phyloP scores from a whole-genome alignment of 1,140 invertebrate genomes.

The Drosophila insularis region DNA sequence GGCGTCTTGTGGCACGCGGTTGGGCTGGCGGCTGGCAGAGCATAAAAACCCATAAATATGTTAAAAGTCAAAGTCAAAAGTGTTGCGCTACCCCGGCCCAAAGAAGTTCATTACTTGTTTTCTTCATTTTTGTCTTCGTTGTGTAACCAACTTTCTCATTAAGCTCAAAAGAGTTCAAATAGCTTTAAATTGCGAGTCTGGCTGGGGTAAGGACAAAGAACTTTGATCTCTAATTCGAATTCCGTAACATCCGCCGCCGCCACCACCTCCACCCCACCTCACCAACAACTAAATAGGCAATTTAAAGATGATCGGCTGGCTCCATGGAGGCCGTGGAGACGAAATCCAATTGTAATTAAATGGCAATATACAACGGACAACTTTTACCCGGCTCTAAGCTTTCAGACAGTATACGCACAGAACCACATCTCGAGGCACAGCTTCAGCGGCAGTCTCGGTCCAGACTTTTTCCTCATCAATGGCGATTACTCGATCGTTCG shows the following conservation, averaged over 20 bases:
- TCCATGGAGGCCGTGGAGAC: constrained; percentile 8
- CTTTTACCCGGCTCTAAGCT: constrained; percentile 23
- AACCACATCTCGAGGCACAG: constrained; percentile 14
- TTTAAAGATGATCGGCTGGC: constrained; percentile 56
- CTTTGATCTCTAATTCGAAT: constrained; percentile 5
- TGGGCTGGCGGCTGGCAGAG: constrained; percentile 23
- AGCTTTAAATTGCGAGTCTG: constrained; percentile 36
- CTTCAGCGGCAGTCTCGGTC: not conserved
- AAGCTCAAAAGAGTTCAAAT: constrained; percentile 61
- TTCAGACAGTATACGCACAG: not conserved
- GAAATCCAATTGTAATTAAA: constrained; percentile 74
- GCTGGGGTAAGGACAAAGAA: not conserved
- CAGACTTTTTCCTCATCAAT: constrained; percentile 55
- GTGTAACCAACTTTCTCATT: constrained; percentile 65
- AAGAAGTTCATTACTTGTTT: constrained; percentile 7
- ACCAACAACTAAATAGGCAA: constrained; percentile 63
- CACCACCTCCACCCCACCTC: not conserved
- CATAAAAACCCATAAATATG: constrained; percentile 77
- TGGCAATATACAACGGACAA: constrained; percentile 57
- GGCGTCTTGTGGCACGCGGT: constrained; percentile 66
- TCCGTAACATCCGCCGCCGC: not conserved
- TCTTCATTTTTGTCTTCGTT: constrained; percentile 1
- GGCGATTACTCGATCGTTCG: constrained; percentile 25
- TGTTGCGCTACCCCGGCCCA: constrained; percentile 50
- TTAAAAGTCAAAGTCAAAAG: constrained; percentile 78